Evolutionary conservation across 2,888 invertebrate genomes (phyloP), one percentile per base, ranked within the genome.

Genomic region (Melipona bicolor): DNA sequence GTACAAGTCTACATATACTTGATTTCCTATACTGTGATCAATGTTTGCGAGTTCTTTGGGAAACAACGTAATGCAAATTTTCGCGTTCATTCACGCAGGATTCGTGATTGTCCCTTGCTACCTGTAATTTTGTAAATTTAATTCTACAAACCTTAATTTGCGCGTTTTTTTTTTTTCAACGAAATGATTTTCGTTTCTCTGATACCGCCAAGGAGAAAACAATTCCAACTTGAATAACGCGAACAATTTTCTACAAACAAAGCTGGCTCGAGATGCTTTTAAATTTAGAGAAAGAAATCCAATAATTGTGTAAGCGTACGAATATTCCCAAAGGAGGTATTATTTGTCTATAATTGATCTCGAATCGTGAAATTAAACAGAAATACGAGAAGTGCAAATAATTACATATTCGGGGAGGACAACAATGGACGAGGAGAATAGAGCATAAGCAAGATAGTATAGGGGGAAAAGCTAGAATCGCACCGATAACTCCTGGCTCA

Each of bases 371-470:
- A 50, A 72, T 71, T 62, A 76, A 81, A 83, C 27, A 62, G 82
- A 81, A 50, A 81, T 50, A 72, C 17, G 62, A 72, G 36, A 19
- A 72, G 24, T 24, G 71, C 56, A 72, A 81, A 81, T 81, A 76
- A 56, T 75, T 32, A 36, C 36, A 36, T 9, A 15, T 36, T 6
- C 24, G 50, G 56, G 27, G 15, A 15, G 43, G 21, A 24, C 9
- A 13, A 4, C 27, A 59, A 9, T 13, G 15, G 69, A n/a, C 36
- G 4, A 4, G 49, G 43, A 21, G 24, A 11, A 54, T 32, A n/a
- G 70, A 62, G 65, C 32, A 17, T 43, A 19, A 19, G 27, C 49
- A 72, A 9, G 56, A 65, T 62, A 21, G 36, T 13, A 9, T 13
- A 27, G 27, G 36, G 43, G 72, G 32, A 67, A 72, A 80, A 54